phyloP scores from a whole-genome alignment of 2,797 vertebrate species.

The Melanotaenia maccullochi region DNA sequence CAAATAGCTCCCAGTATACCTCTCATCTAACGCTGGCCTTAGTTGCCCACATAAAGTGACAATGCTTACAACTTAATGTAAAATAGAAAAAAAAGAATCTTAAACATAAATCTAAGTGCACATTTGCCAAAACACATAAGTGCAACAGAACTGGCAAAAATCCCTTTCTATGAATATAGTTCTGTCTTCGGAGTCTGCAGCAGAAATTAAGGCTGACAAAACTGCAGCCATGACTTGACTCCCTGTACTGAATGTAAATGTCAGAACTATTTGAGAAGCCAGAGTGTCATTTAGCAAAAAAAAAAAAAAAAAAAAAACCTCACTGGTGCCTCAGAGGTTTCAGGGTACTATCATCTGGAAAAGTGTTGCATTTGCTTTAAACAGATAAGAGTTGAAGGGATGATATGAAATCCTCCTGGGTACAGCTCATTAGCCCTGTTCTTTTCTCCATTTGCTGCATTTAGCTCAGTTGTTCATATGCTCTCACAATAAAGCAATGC shows the following conservation, averaged over 20 bases:
- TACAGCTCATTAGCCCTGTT: conserved; percentile 37
- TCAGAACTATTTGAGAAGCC: conserved; percentile 58
- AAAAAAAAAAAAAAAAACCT: not conserved
- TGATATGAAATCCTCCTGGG: conserved; percentile 45
- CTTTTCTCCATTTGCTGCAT: not conserved
- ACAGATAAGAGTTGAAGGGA: conserved; percentile 53
- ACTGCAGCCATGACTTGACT: conserved; percentile 34
- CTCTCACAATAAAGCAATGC: not conserved
- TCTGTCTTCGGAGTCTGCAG: conserved; percentile 18
- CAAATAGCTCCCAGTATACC: no score
- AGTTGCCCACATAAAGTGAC: no score
- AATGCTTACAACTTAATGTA: no score
- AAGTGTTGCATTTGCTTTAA: conserved; percentile 59
- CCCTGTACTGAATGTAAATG: conserved; percentile 52
- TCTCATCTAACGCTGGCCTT: no score
- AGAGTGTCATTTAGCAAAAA: conserved; percentile 42
- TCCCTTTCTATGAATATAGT: conserved; percentile 8
- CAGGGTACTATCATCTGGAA: conserved; percentile 26
- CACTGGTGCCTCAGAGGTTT: conserved; percentile 28
- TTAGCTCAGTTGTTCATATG: not conserved
- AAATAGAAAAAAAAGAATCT: no score
- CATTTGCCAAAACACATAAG: not conserved
- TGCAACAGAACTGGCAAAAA: not conserved
- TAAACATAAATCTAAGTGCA: no score
- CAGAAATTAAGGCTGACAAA: conserved; percentile 33